A percentile compares a stretch with the other conserved stretches of the same genome.
Conservation (phyloP, 1,140 invertebrate genomes). For the Dendroctonus valens region DNA sequence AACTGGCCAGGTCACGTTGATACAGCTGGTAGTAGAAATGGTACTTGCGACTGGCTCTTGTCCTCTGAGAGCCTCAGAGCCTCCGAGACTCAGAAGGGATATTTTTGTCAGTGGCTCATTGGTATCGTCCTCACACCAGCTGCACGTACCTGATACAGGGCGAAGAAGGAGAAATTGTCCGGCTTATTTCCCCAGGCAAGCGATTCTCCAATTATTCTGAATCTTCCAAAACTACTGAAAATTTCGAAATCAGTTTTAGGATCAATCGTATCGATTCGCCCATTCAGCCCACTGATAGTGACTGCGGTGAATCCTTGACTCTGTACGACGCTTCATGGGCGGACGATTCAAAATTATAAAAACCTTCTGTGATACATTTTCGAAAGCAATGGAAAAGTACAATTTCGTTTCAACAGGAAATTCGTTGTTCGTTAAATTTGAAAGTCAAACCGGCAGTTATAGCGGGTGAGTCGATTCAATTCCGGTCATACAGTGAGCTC, state of each 20-base stretch:
- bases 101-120: conserved; percentile 86
- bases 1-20: conserved; percentile 90
- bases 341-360: conserved; percentile 85
- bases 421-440: conserved; percentile 81
- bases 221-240: background rate
- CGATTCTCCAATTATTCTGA: too few relatives aligned
- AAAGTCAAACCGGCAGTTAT: conserved; percentile 88
- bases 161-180: conserved; percentile 76
- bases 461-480: conserved; percentile 62
- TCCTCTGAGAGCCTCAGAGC: conserved; percentile 75
- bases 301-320: conserved; percentile 85
- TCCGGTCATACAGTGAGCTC: background rate
- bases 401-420: conserved; percentile 86
- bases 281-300: conserved; percentile 78
- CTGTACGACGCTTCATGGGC: conserved; percentile 82
- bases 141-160: conserved; percentile 88
- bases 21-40: conserved; percentile 77
- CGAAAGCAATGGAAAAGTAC: conserved; percentile 86
- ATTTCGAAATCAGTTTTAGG: conserved; percentile 65
- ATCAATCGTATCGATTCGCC: conserved; percentile 87
- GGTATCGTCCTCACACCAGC: conserved; percentile 88
- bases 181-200: conserved; percentile 83
- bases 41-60: conserved; percentile 82
- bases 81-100: conserved; percentile 77
- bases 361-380: conserved; percentile 90